These are phyloP conservation scores for Heteractis magnifica DNA, from an alignment of 92 coral and sea anemone species.

Conservation along the genomic window DNA sequence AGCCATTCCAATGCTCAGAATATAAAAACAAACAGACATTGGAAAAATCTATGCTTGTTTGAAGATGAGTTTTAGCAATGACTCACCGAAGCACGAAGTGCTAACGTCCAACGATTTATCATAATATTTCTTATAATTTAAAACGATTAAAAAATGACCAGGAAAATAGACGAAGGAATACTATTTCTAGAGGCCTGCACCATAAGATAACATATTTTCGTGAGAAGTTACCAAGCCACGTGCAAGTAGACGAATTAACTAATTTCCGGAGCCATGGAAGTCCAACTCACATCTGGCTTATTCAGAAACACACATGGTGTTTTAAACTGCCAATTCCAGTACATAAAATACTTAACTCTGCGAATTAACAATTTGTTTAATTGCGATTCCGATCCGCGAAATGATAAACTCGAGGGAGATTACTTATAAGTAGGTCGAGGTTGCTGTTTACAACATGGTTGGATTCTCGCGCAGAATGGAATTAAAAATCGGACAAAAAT, in stretches of 20 bases:
- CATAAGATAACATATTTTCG: conserved; percentile 29
- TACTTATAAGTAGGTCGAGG: neutral
- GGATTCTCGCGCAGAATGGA: neutral
- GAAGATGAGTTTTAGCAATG: conserved; percentile 10
- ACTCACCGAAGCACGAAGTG: conserved; percentile 15
- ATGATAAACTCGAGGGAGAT: conserved; percentile 4
- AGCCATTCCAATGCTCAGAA: conserved; percentile 26
- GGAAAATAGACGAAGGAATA: neutral
- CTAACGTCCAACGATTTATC: conserved; percentile 6
- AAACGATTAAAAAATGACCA: neutral
- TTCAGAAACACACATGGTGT: conserved; percentile 75
- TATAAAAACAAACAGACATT: neutral
- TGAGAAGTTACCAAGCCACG: conserved; percentile 48
- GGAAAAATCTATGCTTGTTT: neutral
- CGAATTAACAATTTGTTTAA: conserved; percentile 31
- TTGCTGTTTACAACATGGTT: conserved; percentile 3
- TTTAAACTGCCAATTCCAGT: conserved; percentile 51
- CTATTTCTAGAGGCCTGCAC: neutral
- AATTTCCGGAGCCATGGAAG: conserved; percentile 44
- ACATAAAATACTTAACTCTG: conserved; percentile 50
- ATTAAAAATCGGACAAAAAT: neutral
- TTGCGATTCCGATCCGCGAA: conserved; percentile 18
- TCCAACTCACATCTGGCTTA: conserved; percentile 60
- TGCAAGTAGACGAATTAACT: conserved; percentile 40
- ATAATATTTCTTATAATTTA: neutral